phyloP scores from a whole-genome alignment of 2,888 invertebrate species.

The Folsomia manolachei region DNA sequence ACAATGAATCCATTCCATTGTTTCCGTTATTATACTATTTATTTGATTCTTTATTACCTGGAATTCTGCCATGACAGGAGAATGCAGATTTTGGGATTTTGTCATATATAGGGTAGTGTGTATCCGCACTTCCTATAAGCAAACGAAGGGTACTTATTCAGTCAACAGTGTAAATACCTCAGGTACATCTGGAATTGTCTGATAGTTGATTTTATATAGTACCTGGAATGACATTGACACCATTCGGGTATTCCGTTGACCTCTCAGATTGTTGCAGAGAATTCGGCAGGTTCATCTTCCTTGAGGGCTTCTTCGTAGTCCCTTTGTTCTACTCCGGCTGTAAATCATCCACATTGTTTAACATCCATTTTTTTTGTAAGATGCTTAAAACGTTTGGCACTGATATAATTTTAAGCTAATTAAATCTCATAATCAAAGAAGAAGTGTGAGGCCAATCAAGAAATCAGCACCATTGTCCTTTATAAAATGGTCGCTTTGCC shows the following conservation, averaged over 20 bases:
- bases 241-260: conserved; percentile 48
- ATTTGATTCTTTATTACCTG: too few species aligned
- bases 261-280: conserved; percentile 23
- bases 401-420: background rate
- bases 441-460: too few species aligned
- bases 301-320: conserved; percentile 33
- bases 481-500: too few species aligned
- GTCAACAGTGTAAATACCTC: background rate
- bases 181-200: background rate
- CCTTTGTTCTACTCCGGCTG: conserved; percentile 33
- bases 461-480: too few species aligned
- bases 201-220: background rate
- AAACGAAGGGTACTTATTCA: background rate
- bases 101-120: conserved; percentile 46
- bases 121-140: conserved; percentile 41
- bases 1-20: too few species aligned
- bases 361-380: too few species aligned
- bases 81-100: conserved; percentile 45
- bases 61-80: conserved; percentile 39
- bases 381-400: too few species aligned
- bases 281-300: conserved; percentile 37
- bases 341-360: too few species aligned
- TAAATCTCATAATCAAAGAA: background rate
- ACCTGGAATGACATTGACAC: conserved; percentile 50
- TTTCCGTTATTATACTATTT: too few species aligned